Base-by-base conservation (phyloP, 2,888 invertebrate species). In the Parnassius smintheus region DNA sequence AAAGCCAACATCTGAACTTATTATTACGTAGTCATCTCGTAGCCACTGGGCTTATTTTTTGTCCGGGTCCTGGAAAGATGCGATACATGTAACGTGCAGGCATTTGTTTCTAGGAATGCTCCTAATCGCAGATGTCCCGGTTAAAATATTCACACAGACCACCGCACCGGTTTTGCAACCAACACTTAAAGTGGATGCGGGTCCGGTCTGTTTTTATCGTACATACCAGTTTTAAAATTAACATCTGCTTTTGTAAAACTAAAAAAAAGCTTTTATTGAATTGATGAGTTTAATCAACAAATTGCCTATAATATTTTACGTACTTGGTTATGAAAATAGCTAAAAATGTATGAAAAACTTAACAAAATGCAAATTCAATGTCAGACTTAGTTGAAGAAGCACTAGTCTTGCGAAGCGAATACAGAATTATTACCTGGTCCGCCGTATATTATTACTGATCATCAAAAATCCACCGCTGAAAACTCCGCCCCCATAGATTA, bases 61-160 rank as follows among this genome's bases (percentile, higher is more conserved):
- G 77, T 73, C 71, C 18, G 65, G 57, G 63, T 62, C 59, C 62
- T 61, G 61, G 68, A 70, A 85, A 83, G 79, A 81, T 86, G 83
- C 72, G 68, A 62, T 72, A 75, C 88, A 87, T 80, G 82, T 89
- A 86, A 82, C 65, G 70, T 62, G 70, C 66, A 69, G 68, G 66
- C 70, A 70, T 71, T 79, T 78, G 76, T 89, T 64, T 88, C 88
- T 88, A 85, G 81, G 88, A 90, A 88, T 73, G 75, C 75, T 70
- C 69, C 67, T 72, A 70, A 72, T 68, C 75, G 75, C 87, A 85
- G 79, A 87, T 85, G 89, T 75, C 80, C 73, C 70, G 68, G 66
- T 65, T 68, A 67, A 62, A 62, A 63, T 66, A 59, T 68, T 61
- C 67, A 63, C 65, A 56, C 56, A 64, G 55, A 65, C 69, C 74